Percentiles rank a stretch among this genome's conserved stretches.
phyloP scores from a whole-genome alignment of 2,113 vertebrate species.

The Puffinus mauretanicus region DNA sequence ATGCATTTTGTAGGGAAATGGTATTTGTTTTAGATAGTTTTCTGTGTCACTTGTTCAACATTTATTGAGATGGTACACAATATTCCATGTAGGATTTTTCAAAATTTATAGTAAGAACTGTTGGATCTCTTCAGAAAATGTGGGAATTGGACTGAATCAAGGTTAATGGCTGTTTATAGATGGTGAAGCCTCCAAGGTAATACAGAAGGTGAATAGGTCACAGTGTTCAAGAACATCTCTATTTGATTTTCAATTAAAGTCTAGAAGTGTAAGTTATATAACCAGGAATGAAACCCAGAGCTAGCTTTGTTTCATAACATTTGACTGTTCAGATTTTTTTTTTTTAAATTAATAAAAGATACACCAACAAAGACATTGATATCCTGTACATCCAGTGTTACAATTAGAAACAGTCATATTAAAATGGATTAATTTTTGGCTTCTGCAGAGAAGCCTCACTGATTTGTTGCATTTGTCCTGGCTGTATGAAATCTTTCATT shows the following conservation, averaged over 20 bases:
- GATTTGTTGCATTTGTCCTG: constrained; percentile 9
- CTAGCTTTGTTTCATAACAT: background rate
- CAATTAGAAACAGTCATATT: background rate
- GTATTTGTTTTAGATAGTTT: constrained; percentile 13
- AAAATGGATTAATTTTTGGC: background rate
- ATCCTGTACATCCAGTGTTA: background rate
- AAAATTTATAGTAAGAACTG: constrained; percentile 23
- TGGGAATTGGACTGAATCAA: background rate
- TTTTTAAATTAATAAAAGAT: background rate
- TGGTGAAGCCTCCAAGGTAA: constrained; percentile 30
- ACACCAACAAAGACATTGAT: background rate
- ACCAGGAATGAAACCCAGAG: background rate
- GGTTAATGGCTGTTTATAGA: constrained; percentile 53
- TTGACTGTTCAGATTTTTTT: background rate
- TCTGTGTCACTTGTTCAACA: background rate
- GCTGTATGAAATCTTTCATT: background rate
- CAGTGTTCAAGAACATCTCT: constrained; percentile 13
- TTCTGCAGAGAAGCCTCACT: background rate
- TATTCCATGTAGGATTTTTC: background rate
- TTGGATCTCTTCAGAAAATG: constrained; percentile 31
- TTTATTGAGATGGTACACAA: background rate
- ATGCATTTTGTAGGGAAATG: background rate
- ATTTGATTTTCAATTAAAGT: constrained; percentile 16
- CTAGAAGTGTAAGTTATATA: background rate
- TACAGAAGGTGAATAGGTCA: constrained; percentile 12